Evolutionary conservation across 2,888 invertebrate species (phyloP), one percentile per base, ranked within the genome.

Genomic region (Papilio elwesi): DNA sequence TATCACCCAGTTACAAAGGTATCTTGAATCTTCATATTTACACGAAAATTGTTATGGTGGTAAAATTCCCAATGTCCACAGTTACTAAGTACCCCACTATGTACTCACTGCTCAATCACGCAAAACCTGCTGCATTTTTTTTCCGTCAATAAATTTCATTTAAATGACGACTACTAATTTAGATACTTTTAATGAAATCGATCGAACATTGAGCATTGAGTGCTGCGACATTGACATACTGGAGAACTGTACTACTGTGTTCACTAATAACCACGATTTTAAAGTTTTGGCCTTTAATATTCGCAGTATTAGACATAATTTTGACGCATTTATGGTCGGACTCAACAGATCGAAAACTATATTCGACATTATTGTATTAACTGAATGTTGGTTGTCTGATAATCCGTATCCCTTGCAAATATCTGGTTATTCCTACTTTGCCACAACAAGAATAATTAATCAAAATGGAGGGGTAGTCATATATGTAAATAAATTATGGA

Each of bases 301-400:
- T 13, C 64, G 64, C 26, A 65, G 65, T n/a, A 65, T 65, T 13
- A 12, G 65, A 51, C 65, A 65, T n/a, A 66, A 66, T n/a, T 36
- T 65, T 52, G 36, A 65, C 36, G 8, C 36, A 9, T 65, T 65
- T n/a, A n/a, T 65, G 36, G 51, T 51, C 2, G 65, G 13, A 6
- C 36, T 65, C 8, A 9, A 65, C 13, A 65, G 65, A 38, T 36
- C n/a, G 7, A 65, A 51, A 12, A 51, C 13, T 0, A 52, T 2
- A 10, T 36, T 51, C 13, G 65, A 51, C 7, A 36, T 51, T 10
- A 65, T 65, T 52, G 26, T 65, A 2, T 36, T 65, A 36, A 52
- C 65, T 0, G 49, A 65, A 65, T 65, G 65, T 36, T 65, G 65
- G 65, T 10, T 65, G 8, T n/a, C 26, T 6, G 65, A 65, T 9